Base-by-base conservation (phyloP, 2,888 invertebrate genomes). In the Eucera pruinosa region DNA sequence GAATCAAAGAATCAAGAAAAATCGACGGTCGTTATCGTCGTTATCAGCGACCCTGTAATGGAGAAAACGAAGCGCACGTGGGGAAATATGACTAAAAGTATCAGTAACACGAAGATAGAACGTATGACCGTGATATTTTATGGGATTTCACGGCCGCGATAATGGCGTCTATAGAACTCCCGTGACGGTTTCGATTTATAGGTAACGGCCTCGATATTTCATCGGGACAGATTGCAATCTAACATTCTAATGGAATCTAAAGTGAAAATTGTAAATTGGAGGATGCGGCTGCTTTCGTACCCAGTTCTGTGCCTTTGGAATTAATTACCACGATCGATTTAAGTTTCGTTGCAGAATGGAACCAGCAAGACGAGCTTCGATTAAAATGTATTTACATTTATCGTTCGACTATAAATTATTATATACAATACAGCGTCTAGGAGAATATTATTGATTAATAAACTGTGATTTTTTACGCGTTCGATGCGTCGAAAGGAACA, bases 241-340 rank as follows among this genome's bases (percentile, higher is more conserved):
- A 75, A 78, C 73, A 77, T 70, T 81, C 68, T 77, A 83, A 78
- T 78, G 77, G 80, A 81, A 83, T 82, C 80, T 77, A 76, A 64
- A 66, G 52, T 39, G 54, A 61, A 62, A 78, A 68, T 67, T 39
- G 67, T 68, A 66, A 72, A 77, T 62, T 27, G 45, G n/a, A 60
- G 30, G 33, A 30, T 18, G n/a, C 47, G 11, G 18, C 57, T 23
- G 15, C 20, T 61, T 41, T 55, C 54, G 27, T 27, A 23, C 11
- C n/a, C 33, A 7, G 43, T 48, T 43, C 41, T 36, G 4, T 41
- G 6, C 43, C 15, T 30, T 55, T 30, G 25, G 43, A 61, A 73
- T 66, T 73, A 62, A 76, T 66, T 45, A 13, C 18, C 11, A 27
- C 13, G 25, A 47, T 39, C 58, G 25, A 57, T 61, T 39, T 5